Conservation (phyloP, 2,113 vertebrate species). For the Hyperoodon ampullatus region DNA sequence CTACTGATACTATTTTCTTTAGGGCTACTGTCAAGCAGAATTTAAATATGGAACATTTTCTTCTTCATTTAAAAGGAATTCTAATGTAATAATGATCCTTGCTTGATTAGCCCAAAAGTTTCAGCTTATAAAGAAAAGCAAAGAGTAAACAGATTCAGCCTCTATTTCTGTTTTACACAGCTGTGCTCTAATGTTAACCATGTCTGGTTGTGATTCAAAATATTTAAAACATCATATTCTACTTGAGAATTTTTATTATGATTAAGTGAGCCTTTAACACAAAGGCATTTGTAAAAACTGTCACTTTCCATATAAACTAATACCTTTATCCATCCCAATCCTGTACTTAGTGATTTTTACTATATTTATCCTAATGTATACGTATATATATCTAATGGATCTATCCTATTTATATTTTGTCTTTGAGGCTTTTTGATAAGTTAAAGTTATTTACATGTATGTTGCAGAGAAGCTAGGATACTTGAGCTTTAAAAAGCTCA, state of each 20-base stretch:
- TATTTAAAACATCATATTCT: neutral
- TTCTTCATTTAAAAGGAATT: neutral
- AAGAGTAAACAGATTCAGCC: neutral
- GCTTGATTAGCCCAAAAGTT: neutral
- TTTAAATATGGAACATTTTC: neutral
- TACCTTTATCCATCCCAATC: neutral
- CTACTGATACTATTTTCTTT: neutral
- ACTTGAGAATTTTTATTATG: neutral
- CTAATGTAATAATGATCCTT: neutral
- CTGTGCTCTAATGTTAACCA: neutral
- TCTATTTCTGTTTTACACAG: neutral
- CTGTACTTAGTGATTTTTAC: neutral
- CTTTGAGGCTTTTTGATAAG: neutral
- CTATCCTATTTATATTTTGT: neutral
- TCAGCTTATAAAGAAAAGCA: neutral
- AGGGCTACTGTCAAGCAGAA: neutral
- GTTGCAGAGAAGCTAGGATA: neutral
- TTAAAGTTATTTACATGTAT: conserved; percentile 31
- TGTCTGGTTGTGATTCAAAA: neutral
- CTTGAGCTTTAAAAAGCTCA: conserved; percentile 34
- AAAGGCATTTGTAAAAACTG: conserved; percentile 14
- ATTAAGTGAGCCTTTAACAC: neutral
- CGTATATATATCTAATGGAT: neutral
- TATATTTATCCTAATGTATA: neutral
- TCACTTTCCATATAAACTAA: neutral